Base-by-base conservation (phyloP, 1,140 invertebrate species). In the Lordiphosa clarofinis region DNA sequence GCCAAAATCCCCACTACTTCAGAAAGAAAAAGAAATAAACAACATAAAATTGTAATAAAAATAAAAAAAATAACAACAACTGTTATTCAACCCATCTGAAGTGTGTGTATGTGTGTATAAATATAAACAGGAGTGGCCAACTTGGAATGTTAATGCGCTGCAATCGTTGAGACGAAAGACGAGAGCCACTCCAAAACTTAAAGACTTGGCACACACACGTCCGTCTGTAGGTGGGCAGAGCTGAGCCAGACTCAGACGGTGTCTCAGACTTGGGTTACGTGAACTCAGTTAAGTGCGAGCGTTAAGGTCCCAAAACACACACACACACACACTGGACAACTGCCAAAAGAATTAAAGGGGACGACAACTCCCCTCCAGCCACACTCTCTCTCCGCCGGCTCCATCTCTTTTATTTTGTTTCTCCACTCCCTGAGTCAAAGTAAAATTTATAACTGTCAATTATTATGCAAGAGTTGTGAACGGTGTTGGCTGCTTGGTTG, bases 371-470 rank as follows among this genome's bases (percentile, higher is more conserved):
- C 55, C 40, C 56, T 28, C 36, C 24, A 39, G 39, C n/a, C 6
- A 10, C 38, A 5, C n/a, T n/a, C 48, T 12, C 39, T 5, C 13
- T 6, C 6, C 35, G 13, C 9, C 9, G 9, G 21, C 37, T 13
- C 44, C 36, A 7, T 13, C 28, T 49, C 56, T 48, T 24, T 37
- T 42, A 47, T 28, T 38, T n/a, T 28, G 10, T 39, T 38, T 50
- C 40, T n/a, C n/a, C 49, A 44, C 49, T 36, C 13, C 24, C 12
- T 33, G 24, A 43, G 38, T 64, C 62, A 40, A 62, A 69, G 73
- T 71, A 56, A 87, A 87, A 86, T 87, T 81, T 87, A 87, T 81
- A 81, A 81, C 75, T 87, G 63, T 87, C 86, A 87, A 87, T 87
- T 87, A 81, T 87, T 87, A 87, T 87, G 86, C 86, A 87, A 87